Conservation (phyloP, 2,888 invertebrate species). For the Tinea trinotella region DNA sequence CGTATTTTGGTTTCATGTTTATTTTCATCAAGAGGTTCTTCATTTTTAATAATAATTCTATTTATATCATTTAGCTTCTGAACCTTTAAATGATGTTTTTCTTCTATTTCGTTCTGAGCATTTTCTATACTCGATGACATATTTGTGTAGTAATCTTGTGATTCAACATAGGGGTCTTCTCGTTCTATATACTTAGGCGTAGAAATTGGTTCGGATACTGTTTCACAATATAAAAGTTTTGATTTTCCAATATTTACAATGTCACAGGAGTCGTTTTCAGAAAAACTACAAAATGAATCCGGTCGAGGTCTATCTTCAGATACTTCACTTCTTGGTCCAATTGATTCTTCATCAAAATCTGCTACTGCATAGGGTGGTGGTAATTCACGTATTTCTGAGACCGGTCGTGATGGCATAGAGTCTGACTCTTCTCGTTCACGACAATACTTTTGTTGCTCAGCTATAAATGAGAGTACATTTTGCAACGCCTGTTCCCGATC, state of each 20-base stretch:
- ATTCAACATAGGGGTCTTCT: constrained; percentile 61
- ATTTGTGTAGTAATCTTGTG: constrained; percentile 47
- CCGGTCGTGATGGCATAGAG: constrained; percentile 65
- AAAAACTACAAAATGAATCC: constrained; percentile 63
- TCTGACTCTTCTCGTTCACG: constrained; percentile 73
- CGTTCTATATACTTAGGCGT: constrained; percentile 62
- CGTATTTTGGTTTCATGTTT: constrained; percentile 43
- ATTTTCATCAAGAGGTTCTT: constrained; percentile 31
- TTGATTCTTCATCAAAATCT: constrained; percentile 62
- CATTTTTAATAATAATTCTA: constrained; percentile 43
- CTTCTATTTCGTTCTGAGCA: constrained; percentile 58
- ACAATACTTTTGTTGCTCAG: constrained; percentile 82
- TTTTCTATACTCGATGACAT: constrained; percentile 51
- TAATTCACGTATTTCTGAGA: constrained; percentile 72
- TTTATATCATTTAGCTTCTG: constrained; percentile 66
- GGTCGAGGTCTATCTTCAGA: constrained; percentile 62
- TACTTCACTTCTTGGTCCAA: constrained; percentile 60
- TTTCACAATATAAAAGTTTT: constrained; percentile 52
- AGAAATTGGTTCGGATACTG: constrained; percentile 56
- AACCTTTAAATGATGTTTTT: constrained; percentile 54
- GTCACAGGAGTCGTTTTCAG: constrained; percentile 65
- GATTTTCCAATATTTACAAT: constrained; percentile 44
- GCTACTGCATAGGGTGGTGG: constrained; percentile 65
- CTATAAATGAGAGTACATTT: constrained; percentile 81
- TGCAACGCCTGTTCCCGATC: constrained; percentile 80